phyloP scores from a whole-genome alignment of 2,797 vertebrate genomes.

The Lepus oiostolus region DNA sequence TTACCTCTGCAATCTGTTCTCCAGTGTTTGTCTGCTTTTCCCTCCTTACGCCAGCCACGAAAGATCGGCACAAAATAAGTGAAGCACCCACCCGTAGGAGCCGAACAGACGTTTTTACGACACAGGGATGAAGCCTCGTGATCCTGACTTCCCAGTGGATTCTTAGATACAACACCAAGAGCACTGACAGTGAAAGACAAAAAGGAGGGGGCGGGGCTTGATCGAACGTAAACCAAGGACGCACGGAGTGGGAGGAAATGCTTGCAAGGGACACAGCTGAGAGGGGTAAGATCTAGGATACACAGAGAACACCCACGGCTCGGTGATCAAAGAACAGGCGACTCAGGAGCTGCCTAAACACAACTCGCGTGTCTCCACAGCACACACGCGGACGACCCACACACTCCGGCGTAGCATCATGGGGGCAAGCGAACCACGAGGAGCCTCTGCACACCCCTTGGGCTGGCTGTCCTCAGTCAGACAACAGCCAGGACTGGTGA shows the following conservation, averaged over 20 bases:
- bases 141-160: not conserved
- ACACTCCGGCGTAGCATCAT: no score
- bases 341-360: no score
- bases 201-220: not conserved
- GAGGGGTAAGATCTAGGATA: not conserved
- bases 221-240: not conserved
- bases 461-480: not conserved
- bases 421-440: not conserved
- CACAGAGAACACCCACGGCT: no score
- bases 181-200: not conserved
- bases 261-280: no score
- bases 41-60: not conserved
- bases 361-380: not conserved
- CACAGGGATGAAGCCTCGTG: not conserved
- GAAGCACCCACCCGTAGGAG: not conserved
- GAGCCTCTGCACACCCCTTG: no score
- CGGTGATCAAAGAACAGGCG: no score
- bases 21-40: not conserved
- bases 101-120: not conserved
- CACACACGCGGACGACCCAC: no score
- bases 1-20: not conserved
- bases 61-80: not conserved
- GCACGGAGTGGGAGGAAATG: not conserved
- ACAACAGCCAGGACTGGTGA: not conserved
- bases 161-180: not conserved